Base-by-base conservation (phyloP, 2,113 vertebrate genomes). In the Heloderma charlesbogerti region DNA sequence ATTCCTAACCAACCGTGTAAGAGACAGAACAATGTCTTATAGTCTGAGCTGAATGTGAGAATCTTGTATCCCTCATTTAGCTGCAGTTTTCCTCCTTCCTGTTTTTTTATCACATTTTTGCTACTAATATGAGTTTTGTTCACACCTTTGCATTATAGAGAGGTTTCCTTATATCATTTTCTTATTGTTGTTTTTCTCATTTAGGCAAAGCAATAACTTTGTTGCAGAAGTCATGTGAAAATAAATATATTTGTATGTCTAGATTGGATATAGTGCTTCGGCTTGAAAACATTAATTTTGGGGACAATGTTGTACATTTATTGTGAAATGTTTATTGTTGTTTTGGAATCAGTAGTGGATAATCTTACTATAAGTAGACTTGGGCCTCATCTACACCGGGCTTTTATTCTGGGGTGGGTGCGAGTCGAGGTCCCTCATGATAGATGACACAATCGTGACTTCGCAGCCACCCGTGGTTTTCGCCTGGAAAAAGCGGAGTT, bases 1-100 rank as follows among this genome's bases (percentile, higher is more conserved):
- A 94, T 89, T 96, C 86, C 91, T 95, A 96, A 94, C 79, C 88
- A 88, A 92, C 94, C 89, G 0, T 94, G 92, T 93, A 95, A 97
- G 92, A 94, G 94, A 94, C 93, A 91, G 90, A 93, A 92, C 57
- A 27, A 74, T 96, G 92, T 95, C 92, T 83, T 93, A 78, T 90
- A 90, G 79, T 66, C 92, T 94, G 25, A 86, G 83, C 80, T 93
- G 94, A 89, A 89, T 83, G 31, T 94, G 77, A 92, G 63, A 93
- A 92, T 89, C 86, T 80, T 72, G 77, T 92, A 40, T 48, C 85
- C 79, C 63, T 82, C 48, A 91, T 90, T 34, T 90, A 66, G 48
- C 79, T 87, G 31, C 86, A 84, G 57, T 37, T 88, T 95, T 48
- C 92, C 89, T 93, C 34, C 57, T n/a, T 29, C 82, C 82, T 13